Evolutionary conservation across 2,888 invertebrate species (phyloP), one percentile per base, ranked within the genome.

Genomic region (Drosophila fungiperda): DNA sequence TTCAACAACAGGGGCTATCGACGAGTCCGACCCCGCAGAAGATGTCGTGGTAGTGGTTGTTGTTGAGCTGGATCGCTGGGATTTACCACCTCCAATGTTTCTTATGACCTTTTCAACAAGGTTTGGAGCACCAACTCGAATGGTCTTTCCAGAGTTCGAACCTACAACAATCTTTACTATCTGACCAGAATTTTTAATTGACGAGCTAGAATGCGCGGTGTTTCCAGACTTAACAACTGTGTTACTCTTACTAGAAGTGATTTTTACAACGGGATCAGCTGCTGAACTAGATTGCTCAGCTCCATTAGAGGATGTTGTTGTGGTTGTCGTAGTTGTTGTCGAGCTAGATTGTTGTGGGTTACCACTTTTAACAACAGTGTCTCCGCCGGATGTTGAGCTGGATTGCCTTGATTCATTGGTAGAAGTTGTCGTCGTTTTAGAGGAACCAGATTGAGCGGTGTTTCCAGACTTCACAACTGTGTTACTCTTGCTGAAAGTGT

Each of bases 241-340:
- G 20, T 29, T 29, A 29, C 29, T 29, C 29, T 36, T 23, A 15
- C 12, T 53, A 9, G 61, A 29, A 3, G 3, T 8, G 1, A 45
- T 54, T 8, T 33, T 12, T 32, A 45, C 50, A 9, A 50, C 35
- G 17, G 64, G 55, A 1, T 12, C 4, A 6, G 3, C 17, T 1
- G 35, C 11, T 33, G 40, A 15, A 3, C 3, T 20, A 2, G 65
- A 29, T 35, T 35, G 8, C 5, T 60, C 67, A 17, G 65, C 20
- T 42, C 42, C 17, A 2, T 60, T 60, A 17, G 60, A 68, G 29
- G 29, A 5, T 29, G 29, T 29, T 6, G 29, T 29, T 29, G 29
- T 29, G 2, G 69, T 60, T 9, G 69, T 64, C 38, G 69, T 65
- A 0, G 64, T 68, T 40, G 63, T 65, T 4, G 64, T 35, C 8